Base-by-base conservation (phyloP, 2,888 invertebrate species). In the Tenthredo livida region DNA sequence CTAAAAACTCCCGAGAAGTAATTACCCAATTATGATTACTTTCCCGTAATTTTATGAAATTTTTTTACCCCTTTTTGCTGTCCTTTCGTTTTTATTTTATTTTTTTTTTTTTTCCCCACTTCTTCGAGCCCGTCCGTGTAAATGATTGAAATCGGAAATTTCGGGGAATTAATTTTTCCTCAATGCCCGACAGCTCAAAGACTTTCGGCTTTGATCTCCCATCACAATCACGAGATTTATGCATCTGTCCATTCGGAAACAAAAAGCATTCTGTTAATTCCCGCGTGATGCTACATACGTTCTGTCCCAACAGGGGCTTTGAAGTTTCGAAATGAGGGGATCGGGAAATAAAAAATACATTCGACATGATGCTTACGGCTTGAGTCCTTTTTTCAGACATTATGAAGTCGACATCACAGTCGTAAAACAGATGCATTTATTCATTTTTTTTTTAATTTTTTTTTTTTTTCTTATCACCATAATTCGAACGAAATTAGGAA, bases 141-240 rank as follows among this genome's bases (percentile, higher is more conserved):
- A 77, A 50, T 43, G 2, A 77, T 15, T 54, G n/a, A 17, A 77
- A 77, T n/a, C 29, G 17, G 50, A 4, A 77, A 50, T 77, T n/a
- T 33, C 50, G 15, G 29, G n/a, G 47, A 29, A 50, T 77, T 17
- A 54, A 73, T 73, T 43, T 25, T 7, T 25, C 73, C 73, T 25
- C 73, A 21, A 21, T 21, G 25, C 40, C 43, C 12, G 15, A 73
- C 43, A 43, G 43, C 43, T 43, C 3, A 43, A 73, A 40, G 21
- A 54, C 2, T 29, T 50, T 54, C 9, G n/a, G 50, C 54, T 77
- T 77, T 50, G 77, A 77, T 77, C 54, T n/a, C 54, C 17, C 12
- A 29, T 33, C 33, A 17, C 77, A 50, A 77, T 33, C 1, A 1
- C 29, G 54, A 50, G 54, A 50, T 77, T 77, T 15, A 54, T 7